A percentile compares a stretch with the other conserved stretches of the same genome.
These are phyloP conservation scores for Bucco capensis DNA, from an alignment of 2,113 vertebrate species.

Conservation along the genomic window DNA sequence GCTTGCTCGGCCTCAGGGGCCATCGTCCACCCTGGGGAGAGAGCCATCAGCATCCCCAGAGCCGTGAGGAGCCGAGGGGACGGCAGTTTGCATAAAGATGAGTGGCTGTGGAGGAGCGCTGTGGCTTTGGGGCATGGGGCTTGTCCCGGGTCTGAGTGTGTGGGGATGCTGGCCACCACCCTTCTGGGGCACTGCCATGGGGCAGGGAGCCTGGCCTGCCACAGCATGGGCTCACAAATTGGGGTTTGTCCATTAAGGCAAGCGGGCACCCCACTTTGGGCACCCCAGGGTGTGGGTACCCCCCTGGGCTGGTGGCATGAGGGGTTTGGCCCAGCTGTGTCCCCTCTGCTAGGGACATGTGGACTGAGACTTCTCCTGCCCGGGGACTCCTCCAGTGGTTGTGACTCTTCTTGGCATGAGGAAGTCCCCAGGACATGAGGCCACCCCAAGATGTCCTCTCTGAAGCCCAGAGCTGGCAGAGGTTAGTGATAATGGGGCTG, in stretches of 20 bases:
- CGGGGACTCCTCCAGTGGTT: accelerated
- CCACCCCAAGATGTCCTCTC: accelerated
- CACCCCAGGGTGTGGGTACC: no score
- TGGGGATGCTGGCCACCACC: accelerated
- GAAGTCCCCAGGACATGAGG: neutral
- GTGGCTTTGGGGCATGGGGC: no score
- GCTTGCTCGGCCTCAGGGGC: neutral
- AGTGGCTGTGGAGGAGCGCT: accelerated
- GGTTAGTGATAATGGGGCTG: neutral
- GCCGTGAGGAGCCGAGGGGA: no score
- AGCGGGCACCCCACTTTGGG: neutral
- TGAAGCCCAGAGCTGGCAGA: no score
- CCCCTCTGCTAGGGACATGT: neutral
- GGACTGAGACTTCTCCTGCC: neutral
- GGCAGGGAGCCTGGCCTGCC: neutral
- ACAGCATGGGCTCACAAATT: neutral
- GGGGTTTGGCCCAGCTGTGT: neutral
- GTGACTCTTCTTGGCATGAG: neutral
- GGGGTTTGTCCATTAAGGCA: no score
- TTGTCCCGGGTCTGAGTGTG: accelerated
- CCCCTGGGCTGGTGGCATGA: accelerated
- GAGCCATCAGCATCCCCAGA: neutral
- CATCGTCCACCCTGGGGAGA: accelerated
- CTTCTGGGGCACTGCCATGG: neutral
- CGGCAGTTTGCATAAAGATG: neutral